These are phyloP conservation scores for Fopius arisanus DNA, from an alignment of 1,140 invertebrate species.

Conservation along the genomic window DNA sequence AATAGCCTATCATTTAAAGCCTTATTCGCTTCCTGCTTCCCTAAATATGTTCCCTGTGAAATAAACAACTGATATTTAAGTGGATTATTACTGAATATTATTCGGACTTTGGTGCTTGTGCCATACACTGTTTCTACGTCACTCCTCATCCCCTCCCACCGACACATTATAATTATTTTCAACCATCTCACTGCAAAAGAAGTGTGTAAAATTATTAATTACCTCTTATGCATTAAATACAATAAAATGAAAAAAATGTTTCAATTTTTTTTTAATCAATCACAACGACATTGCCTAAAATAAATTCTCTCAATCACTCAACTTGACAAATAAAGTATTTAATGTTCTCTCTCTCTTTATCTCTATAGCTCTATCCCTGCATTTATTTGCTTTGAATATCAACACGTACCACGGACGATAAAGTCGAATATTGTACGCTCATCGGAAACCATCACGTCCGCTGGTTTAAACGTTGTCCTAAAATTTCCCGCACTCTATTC, in stretches of 20 bases:
- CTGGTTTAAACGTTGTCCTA: conserved; percentile 20
- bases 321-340: too few species aligned
- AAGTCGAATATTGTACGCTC: conserved; percentile 10
- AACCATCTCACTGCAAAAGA: background rate
- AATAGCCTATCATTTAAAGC: conserved; percentile 35
- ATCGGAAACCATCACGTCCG: conserved; percentile 10
- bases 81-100: conserved; percentile 1
- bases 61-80: conserved; percentile 18
- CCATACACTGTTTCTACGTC: background rate
- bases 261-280: conserved; percentile 17
- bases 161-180: background rate
- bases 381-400: conserved; percentile 56
- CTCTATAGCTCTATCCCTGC: conserved; percentile 44
- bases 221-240: background rate
- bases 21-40: conserved; percentile 38
- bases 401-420: conserved; percentile 40
- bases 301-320: conserved; percentile 1
- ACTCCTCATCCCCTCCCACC: background rate
- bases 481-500: conserved; percentile 10
- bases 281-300: background rate
- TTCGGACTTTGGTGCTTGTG: conserved; percentile 26
- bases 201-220: conserved; percentile 2
- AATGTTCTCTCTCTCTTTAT: conserved; percentile 38
- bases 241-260: conserved; percentile 4
- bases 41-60: conserved; percentile 37